Evolutionary conservation across 2,888 invertebrate genomes (phyloP), one percentile per base, ranked within the genome.

Genomic region (Camptogramma bilineatum): DNA sequence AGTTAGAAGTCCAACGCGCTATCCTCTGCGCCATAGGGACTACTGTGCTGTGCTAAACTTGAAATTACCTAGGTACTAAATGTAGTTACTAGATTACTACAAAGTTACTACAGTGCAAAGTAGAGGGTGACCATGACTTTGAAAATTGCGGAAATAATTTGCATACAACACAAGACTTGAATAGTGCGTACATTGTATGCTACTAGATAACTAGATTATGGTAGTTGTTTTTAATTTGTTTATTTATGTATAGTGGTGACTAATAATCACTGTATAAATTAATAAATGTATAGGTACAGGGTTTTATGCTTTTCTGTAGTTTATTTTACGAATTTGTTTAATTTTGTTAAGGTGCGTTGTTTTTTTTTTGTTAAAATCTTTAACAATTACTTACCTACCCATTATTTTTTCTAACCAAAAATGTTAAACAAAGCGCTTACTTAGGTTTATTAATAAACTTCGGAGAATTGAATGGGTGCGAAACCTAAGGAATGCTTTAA

Each of bases 1-100:
- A 96, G 96, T 96, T 96, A 96, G 96, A 96, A 96, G 96, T 96
- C 96, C 96, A 96, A 96, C 96, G 96, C 96, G 96, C 95, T 96
- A 95, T 96, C 96, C 96, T 95, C 96, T 96, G 95, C 96, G 96
- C 96, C 95, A 96, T 95, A 95, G 95, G 95, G 96, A 96, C 96
- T 61, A 63, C 75, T 64, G 4, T 28, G 0, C 8, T 0, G 3
- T 0, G 8, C 0, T 0, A 0, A 0, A 16, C n/a, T 13, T 70
- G 82, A 87, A 89, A 88, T 85, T 80, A 54, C n/a, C n/a, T n/a
- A n/a, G n/a, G n/a, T n/a, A n/a, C 69, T 42, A 21, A 69, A 44
- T 42, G 9, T 10, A n/a, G n/a, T n/a, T n/a, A n/a, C n/a, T n/a
- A 28, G 28, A 28, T 28, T 5, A 28, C 28, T 28, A 28, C 4